phyloP scores from a whole-genome alignment of 2,888 invertebrate species.

The Augochlorella aurata region DNA sequence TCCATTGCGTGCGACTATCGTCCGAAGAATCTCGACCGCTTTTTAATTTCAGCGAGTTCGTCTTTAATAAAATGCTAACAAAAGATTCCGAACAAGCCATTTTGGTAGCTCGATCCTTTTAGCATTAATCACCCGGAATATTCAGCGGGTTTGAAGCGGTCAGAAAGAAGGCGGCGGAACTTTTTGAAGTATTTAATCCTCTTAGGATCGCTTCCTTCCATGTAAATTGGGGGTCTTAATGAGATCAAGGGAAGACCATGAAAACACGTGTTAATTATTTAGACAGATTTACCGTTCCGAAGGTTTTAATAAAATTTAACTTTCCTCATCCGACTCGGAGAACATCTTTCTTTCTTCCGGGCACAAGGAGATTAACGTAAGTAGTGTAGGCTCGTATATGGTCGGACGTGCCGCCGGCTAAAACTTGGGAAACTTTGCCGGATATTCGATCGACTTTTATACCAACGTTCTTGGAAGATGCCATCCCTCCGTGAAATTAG shows the following conservation, averaged over 20 bases:
- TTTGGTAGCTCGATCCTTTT: background rate
- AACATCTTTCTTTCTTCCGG: background rate
- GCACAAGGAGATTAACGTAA: background rate
- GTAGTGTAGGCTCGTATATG: background rate
- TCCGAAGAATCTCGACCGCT: background rate
- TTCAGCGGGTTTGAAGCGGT: background rate
- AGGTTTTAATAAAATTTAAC: background rate
- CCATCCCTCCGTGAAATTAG: background rate
- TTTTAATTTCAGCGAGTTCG: background rate
- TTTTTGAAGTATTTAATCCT: conserved; percentile 7
- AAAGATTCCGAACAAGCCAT: background rate
- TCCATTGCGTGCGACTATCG: no score
- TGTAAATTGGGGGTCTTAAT: background rate
- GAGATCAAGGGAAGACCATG: background rate
- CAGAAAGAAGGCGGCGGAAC: background rate
- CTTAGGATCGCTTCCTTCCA: background rate
- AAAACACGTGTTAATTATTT: conserved; percentile 10
- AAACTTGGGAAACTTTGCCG: background rate
- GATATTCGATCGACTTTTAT: background rate
- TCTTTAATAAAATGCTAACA: background rate
- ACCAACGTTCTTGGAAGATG: background rate
- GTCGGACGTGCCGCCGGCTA: background rate
- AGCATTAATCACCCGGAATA: background rate
- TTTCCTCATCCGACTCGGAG: background rate
- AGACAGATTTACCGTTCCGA: background rate